Evolutionary conservation across 1,140 invertebrate genomes (phyloP), one percentile per base, ranked within the genome.

Genomic region (Telenomus remus): DNA sequence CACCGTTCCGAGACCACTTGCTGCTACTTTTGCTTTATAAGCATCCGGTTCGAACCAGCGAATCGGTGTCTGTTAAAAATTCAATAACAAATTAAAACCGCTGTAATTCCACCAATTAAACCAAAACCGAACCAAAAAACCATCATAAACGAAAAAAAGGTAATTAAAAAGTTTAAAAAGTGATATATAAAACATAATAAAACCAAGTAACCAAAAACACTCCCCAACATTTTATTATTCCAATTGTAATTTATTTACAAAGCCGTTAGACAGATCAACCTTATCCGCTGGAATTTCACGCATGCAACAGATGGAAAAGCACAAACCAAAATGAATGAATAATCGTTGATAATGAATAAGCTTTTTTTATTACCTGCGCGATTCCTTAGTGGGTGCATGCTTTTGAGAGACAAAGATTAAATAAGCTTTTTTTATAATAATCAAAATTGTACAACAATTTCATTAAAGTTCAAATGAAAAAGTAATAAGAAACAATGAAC

Each of bases 31-130:
- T 78, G 84, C 79, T 84, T 86, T 86, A 77, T 88, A 86, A 56
- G 84, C 75, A 72, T 88, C 87, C 84, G 87, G 86, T 87, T 88
- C 87, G 86, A 88, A 88, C 86, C 85, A 88, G 86, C 84, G 83
- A 87, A 88, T 87, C 85, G 87, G 86, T 84, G 81, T 80, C 87
- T 88, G 80, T 76, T 49, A 57, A 83, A 71, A 1, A 64, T 43
- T 65, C 0, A 61, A 70, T 2, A 12, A 11, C 33, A 15, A 43
- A 11, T 43, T 43, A 43, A 43, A n/a, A n/a, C n/a, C n/a, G n/a
- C n/a, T n/a, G n/a, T n/a, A n/a, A n/a, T n/a, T n/a, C n/a, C n/a
- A n/a, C n/a, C n/a, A n/a, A n/a, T n/a, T n/a, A n/a, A n/a, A n/a
- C n/a, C n/a, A n/a, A n/a, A n/a, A n/a, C n/a, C n/a, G n/a, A n/a